Conservation (phyloP, 2,888 invertebrate genomes). For the Arrhopalites spinosus region DNA sequence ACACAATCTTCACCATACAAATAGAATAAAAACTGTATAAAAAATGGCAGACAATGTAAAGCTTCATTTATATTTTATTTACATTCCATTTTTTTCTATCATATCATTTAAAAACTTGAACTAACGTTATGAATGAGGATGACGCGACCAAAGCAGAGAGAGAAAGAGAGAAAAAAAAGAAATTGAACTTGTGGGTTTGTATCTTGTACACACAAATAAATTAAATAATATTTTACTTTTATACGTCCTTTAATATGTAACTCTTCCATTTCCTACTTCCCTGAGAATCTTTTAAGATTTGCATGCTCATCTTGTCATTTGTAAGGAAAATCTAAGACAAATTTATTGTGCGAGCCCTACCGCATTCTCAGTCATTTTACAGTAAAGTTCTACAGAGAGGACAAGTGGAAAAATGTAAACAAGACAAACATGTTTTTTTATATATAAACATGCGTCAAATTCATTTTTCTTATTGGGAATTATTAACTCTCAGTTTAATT, state of each 20-base stretch:
- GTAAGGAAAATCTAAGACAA: neutral
- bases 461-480: too few relatives aligned
- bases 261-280: neutral
- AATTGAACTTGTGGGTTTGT: constrained; percentile 1
- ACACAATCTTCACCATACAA: too few relatives aligned
- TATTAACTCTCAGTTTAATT: too few relatives aligned
- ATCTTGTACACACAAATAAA: constrained; percentile 1
- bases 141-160: neutral
- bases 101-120: too few relatives aligned
- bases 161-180: too few relatives aligned
- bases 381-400: neutral
- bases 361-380: constrained; percentile 12
- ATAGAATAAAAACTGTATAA: too few relatives aligned
- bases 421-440: too few relatives aligned
- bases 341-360: constrained; percentile 23
- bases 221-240: neutral
- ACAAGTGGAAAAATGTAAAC: too few relatives aligned
- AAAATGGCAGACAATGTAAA: too few relatives aligned
- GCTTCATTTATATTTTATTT: too few relatives aligned
- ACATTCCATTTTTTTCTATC: too few relatives aligned
- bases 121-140: neutral
- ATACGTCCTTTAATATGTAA: neutral
- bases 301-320: neutral
- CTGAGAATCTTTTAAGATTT: constrained; percentile 2
- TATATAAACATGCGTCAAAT: too few relatives aligned